Evolutionary conservation across 2,113 vertebrate species (phyloP).

Genomic region (Thalassoma bifasciatum): DNA sequence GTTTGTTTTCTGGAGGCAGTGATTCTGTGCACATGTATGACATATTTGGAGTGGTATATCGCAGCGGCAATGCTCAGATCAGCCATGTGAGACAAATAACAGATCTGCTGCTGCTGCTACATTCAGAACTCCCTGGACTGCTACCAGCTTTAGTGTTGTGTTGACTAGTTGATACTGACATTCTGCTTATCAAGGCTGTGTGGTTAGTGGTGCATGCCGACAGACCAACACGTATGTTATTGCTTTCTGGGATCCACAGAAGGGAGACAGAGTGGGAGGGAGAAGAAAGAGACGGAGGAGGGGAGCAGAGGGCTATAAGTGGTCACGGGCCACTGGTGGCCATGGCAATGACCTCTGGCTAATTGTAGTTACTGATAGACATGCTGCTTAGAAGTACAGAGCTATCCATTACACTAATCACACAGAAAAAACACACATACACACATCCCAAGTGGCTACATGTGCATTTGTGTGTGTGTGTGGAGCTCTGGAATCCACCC

Average conservation of each 20-base stretch:
- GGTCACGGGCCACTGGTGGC: constrained; percentile 60
- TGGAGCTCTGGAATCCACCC: constrained; percentile 42
- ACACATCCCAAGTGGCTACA: not conserved
- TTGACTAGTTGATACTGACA: constrained; percentile 53
- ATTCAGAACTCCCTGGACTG: constrained; percentile 43
- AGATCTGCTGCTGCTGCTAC: constrained; percentile 28
- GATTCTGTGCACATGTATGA: constrained; percentile 43
- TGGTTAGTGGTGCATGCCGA: constrained; percentile 48
- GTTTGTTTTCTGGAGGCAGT: constrained; percentile 43
- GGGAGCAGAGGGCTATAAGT: constrained; percentile 48
- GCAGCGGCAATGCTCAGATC: constrained; percentile 68
- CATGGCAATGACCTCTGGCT: constrained; percentile 74
- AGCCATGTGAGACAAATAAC: constrained; percentile 67
- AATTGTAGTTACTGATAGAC: constrained; percentile 76
- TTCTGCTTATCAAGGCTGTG: constrained; percentile 57
- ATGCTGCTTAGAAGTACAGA: constrained; percentile 59
- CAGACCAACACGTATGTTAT: constrained; percentile 30
- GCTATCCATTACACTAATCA: constrained; percentile 67
- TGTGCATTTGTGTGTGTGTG: constrained; percentile 17
- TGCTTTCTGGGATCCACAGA: constrained; percentile 30
- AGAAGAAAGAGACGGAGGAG: constrained; percentile 12
- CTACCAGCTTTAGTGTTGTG: constrained; percentile 32
- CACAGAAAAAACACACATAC: constrained; percentile 29
- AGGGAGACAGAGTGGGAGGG: not conserved
- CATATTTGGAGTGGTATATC: constrained; percentile 68